A percentile compares a stretch with the other conserved stretches of the same genome.
Evolutionary conservation across 2,797 vertebrate genomes (phyloP).

Genomic region (Chiloscyllium punctatum): DNA sequence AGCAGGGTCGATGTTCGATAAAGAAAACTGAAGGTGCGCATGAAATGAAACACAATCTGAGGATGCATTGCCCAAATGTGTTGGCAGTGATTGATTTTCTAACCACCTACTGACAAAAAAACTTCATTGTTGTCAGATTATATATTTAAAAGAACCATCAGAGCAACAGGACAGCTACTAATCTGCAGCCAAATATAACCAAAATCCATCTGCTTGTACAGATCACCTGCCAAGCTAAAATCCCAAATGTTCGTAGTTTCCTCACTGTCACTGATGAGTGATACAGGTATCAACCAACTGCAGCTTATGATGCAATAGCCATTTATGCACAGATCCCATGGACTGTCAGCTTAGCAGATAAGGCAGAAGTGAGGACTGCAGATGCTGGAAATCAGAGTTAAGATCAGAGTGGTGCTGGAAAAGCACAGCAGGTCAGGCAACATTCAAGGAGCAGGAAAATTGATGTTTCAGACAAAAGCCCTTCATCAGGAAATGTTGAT

Average conservation of each 20-base stretch:
- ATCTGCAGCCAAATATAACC: conserved; percentile 64
- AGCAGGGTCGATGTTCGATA: neutral
- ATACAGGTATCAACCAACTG: neutral
- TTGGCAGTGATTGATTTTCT: conserved; percentile 42
- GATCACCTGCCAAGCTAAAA: conserved; percentile 63
- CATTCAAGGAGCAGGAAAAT: no score
- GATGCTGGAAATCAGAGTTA: no score
- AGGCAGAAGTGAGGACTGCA: no score
- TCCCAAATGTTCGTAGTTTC: conserved; percentile 51
- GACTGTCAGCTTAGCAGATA: neutral
- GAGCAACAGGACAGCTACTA: conserved; percentile 53
- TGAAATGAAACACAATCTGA: neutral
- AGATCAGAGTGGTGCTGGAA: no score
- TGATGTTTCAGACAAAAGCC: no score
- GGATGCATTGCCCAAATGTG: neutral
- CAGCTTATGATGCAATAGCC: neutral
- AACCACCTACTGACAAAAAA: conserved; percentile 49
- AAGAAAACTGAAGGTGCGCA: neutral
- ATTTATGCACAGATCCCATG: neutral
- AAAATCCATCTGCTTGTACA: conserved; percentile 64
- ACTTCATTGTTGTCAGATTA: conserved; percentile 55
- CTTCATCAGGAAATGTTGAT: no score
- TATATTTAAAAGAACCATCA: conserved; percentile 54
- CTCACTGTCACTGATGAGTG: neutral
- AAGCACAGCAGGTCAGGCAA: no score